Conservation (phyloP, 2,888 invertebrate genomes). For the Diloba caeruleocephala region DNA sequence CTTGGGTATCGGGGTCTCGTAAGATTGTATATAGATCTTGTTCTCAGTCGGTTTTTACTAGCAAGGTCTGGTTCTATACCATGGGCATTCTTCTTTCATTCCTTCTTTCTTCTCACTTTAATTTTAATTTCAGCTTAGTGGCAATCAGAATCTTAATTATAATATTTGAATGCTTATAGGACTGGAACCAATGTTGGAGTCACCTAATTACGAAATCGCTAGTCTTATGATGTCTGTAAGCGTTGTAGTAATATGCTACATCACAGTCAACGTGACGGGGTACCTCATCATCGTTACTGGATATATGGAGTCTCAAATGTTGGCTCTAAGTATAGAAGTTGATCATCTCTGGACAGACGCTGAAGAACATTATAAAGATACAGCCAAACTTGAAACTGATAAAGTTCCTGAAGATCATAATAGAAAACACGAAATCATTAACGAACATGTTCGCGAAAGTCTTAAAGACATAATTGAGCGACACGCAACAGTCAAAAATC, state of each 20-base stretch:
- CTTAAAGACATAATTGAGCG: conserved; percentile 53
- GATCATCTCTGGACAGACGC: conserved; percentile 47
- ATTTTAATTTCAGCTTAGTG: too few relatives aligned
- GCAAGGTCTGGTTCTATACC: too few relatives aligned
- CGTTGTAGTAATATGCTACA: conserved; percentile 22
- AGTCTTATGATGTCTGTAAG: conserved; percentile 6
- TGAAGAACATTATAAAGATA: conserved; percentile 13
- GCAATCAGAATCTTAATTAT: too few relatives aligned
- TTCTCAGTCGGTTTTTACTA: too few relatives aligned
- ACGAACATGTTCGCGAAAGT: conserved; percentile 37
- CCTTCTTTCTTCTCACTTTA: not conserved
- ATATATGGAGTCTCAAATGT: conserved; percentile 44
- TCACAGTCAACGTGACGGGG: conserved; percentile 39
- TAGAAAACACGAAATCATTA: conserved; percentile 12
- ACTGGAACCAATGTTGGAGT: conserved; percentile 44
- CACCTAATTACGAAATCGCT: conserved; percentile 48
- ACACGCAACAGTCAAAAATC: conserved; percentile 54
- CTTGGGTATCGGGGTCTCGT: too few relatives aligned
- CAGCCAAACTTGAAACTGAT: conserved; percentile 1
- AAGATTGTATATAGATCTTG: too few relatives aligned
- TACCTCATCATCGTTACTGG: conserved; percentile 42
- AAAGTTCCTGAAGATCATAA: not conserved
- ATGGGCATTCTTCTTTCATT: not conserved
- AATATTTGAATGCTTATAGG: conserved; percentile 20
- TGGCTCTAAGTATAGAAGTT: conserved; percentile 35